phyloP scores from a whole-genome alignment of 1,140 invertebrate genomes.

The Temnothorax nylanderi region DNA sequence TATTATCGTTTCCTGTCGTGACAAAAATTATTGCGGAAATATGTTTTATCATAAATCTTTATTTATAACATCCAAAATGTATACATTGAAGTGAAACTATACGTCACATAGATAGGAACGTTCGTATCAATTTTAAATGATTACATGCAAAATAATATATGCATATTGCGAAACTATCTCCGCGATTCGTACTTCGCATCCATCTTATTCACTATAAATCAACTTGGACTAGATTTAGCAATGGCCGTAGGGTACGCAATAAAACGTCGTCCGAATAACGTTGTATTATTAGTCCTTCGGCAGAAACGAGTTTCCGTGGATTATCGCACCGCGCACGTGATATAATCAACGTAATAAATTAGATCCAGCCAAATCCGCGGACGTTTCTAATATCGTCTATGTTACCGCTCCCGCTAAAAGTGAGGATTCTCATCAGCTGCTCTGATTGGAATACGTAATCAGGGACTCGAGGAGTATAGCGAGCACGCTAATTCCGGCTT shows the following conservation, averaged over 20 bases:
- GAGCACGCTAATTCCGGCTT: constrained; percentile 59
- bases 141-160: constrained; percentile 21
- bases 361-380: constrained; percentile 54
- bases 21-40: not conserved
- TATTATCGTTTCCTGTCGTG: not conserved
- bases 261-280: constrained; percentile 34
- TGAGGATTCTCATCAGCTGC: constrained; percentile 71
- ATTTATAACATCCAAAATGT: constrained; percentile 10
- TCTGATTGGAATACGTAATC: constrained; percentile 74
- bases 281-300: constrained; percentile 37
- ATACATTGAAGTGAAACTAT: not conserved
- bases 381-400: constrained; percentile 58
- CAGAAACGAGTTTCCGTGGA: constrained; percentile 46
- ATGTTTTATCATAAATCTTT: constrained; percentile 3
- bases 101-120: not conserved
- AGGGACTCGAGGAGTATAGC: constrained; percentile 61
- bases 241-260: constrained; percentile 14
- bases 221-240: constrained; percentile 41
- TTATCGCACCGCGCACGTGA: constrained; percentile 49
- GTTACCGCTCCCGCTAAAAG: constrained; percentile 62
- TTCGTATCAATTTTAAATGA: constrained; percentile 3
- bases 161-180: not conserved
- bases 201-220: constrained; percentile 34
- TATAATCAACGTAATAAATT: constrained; percentile 63
- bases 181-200: not conserved